Percentiles rank a stretch among this genome's conserved stretches.
Evolutionary conservation across 1,140 invertebrate species (phyloP).

Genomic region (Polypedilum vanderplanki): DNA sequence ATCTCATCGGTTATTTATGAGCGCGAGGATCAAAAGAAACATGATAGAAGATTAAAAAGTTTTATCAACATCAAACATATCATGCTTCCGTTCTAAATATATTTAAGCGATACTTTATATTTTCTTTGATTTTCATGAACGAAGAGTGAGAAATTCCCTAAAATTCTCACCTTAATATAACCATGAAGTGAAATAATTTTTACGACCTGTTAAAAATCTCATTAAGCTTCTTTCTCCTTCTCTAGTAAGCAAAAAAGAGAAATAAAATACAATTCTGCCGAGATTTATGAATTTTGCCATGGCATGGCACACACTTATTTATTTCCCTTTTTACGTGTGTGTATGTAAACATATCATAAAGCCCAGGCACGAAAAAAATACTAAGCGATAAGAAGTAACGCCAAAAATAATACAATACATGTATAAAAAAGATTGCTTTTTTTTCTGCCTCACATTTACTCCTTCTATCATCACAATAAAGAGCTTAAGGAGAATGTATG

Average conservation of each 20-base stretch:
- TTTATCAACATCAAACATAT: no score
- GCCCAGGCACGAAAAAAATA: neutral
- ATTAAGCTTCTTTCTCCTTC: neutral
- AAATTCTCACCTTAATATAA: no score
- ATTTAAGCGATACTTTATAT: no score
- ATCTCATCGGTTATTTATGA: no score
- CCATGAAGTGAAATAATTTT: neutral
- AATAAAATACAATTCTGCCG: neutral
- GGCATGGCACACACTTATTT: neutral
- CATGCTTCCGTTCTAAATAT: no score
- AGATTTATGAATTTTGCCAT: neutral
- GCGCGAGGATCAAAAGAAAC: no score
- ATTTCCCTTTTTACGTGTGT: neutral
- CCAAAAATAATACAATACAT: neutral
- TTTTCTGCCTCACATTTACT: neutral
- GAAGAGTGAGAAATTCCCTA: no score
- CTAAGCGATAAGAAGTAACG: constrained; percentile 3
- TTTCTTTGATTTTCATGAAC: no score
- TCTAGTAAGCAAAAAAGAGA: no score
- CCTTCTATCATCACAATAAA: neutral
- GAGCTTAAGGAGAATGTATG: constrained; percentile 12
- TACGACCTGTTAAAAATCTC: constrained; percentile 1
- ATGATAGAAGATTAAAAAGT: no score
- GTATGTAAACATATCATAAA: constrained; percentile 10
- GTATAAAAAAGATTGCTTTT: neutral